Conservation (phyloP, 2,797 vertebrate genomes). For the Pristis pectinata region DNA sequence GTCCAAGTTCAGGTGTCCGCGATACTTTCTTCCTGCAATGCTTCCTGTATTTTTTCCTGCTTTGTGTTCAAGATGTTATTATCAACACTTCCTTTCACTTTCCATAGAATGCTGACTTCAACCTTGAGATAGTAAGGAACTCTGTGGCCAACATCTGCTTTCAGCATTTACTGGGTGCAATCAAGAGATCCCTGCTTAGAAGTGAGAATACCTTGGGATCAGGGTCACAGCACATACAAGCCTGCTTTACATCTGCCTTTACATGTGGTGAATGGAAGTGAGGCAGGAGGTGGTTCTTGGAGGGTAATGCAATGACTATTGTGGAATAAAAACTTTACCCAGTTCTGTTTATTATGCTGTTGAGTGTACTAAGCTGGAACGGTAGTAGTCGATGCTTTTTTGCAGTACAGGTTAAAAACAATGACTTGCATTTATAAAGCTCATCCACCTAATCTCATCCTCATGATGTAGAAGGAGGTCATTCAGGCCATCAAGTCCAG, state of each 20-base stretch:
- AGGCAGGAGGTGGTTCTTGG: not conserved
- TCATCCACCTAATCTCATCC: not conserved
- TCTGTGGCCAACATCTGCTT: not conserved
- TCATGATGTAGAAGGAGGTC: too few species aligned
- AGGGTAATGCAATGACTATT: not conserved
- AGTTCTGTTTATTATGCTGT: not conserved
- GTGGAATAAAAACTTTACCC: not conserved
- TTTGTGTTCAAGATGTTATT: too few species aligned
- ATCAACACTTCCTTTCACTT: not conserved
- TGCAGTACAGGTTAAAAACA: not conserved
- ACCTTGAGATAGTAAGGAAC: not conserved
- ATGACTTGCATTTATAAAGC: not conserved
- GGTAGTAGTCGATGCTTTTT: not conserved
- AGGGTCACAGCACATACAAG: not conserved
- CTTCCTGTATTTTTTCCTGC: not conserved
- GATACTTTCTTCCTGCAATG: not conserved
- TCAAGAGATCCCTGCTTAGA: not conserved
- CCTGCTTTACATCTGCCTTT: not conserved
- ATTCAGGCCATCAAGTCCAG: too few species aligned
- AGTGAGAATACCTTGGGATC: not conserved
- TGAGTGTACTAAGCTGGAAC: not conserved
- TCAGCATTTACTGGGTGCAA: not conserved
- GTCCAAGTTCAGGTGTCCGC: not conserved
- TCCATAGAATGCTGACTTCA: not conserved
- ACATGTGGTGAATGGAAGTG: not conserved